These are phyloP conservation scores for Lordiphosa mommai DNA, from an alignment of 1,140 invertebrate genomes.

Conservation along the genomic window DNA sequence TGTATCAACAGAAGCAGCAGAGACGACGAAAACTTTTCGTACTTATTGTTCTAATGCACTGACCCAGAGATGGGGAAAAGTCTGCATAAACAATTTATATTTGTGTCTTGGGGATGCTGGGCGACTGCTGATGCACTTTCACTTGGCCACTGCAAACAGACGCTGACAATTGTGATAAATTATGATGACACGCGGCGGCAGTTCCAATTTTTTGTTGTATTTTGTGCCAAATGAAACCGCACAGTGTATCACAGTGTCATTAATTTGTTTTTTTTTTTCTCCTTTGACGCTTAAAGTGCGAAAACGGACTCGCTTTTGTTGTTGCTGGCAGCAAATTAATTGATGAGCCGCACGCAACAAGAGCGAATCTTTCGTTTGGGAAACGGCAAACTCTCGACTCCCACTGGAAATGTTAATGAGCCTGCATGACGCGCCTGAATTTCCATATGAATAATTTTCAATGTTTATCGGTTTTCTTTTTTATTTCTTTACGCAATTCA, in stretches of 20 bases:
- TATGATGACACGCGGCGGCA: constrained; percentile 39
- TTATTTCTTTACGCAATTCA: constrained; percentile 51
- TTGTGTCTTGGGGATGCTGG: constrained; percentile 32
- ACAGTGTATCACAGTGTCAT: constrained; percentile 55
- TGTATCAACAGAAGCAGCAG: constrained; percentile 12
- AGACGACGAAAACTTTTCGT: constrained; percentile 17
- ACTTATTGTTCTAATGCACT: constrained; percentile 61
- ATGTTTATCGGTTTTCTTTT: constrained; percentile 27
- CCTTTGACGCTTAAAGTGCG: constrained; percentile 54
- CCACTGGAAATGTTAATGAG: constrained; percentile 42
- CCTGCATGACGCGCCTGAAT: constrained; percentile 48
- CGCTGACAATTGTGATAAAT: constrained; percentile 71
- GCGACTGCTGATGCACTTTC: constrained; percentile 31
- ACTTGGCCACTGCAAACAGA: constrained; percentile 1
- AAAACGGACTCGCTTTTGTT: constrained; percentile 32
- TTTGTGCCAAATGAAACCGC: constrained; percentile 41
- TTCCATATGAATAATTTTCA: constrained; percentile 57
- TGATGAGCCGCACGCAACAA: constrained; percentile 56
- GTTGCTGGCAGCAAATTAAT: constrained; percentile 50
- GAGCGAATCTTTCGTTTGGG: background rate
- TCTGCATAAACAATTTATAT: constrained; percentile 60
- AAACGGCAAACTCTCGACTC: background rate
- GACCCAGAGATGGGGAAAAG: constrained; percentile 28
- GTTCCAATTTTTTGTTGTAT: background rate
- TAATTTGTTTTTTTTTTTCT: constrained; percentile 39